Conservation (phyloP, 2,113 vertebrate species). For the Fukomys damarensis region DNA sequence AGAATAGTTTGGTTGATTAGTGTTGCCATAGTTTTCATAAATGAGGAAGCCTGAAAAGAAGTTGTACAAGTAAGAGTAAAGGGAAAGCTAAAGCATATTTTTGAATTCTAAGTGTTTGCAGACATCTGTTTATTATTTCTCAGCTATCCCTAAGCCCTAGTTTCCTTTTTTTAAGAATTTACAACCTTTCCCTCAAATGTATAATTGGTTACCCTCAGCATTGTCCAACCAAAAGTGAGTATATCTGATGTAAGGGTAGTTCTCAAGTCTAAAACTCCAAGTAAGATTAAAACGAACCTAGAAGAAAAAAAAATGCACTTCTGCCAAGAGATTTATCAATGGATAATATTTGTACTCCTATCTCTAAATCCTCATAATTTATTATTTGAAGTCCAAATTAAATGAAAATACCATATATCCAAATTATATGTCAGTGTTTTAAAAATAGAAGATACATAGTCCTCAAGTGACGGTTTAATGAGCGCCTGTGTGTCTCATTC, state of each 20-base stretch:
- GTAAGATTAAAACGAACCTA: not conserved
- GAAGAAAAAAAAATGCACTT: not conserved
- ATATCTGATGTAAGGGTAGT: conserved; percentile 2
- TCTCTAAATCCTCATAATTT: not conserved
- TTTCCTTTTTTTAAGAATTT: conserved; percentile 12
- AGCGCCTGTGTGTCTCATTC: conserved; percentile 14
- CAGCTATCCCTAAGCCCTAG: not conserved
- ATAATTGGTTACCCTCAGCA: not conserved
- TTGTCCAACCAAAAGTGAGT: not conserved
- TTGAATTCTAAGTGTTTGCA: not conserved
- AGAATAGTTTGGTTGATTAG: not conserved
- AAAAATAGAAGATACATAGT: not conserved
- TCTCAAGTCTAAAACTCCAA: conserved; percentile 28
- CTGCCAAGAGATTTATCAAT: not conserved
- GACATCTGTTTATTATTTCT: not conserved
- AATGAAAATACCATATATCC: not conserved
- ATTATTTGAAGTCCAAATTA: conserved; percentile 12
- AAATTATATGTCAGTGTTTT: not conserved
- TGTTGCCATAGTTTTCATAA: not conserved
- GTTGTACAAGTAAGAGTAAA: not conserved
- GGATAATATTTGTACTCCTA: not conserved
- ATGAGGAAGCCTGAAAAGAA: not conserved
- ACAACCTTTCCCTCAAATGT: not conserved
- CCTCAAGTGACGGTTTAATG: conserved; percentile 11
- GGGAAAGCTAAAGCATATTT: not conserved